Evolutionary conservation across 2,797 vertebrate genomes (phyloP), one percentile per base, ranked within the genome.

Genomic region (Intellagama lesueurii): DNA sequence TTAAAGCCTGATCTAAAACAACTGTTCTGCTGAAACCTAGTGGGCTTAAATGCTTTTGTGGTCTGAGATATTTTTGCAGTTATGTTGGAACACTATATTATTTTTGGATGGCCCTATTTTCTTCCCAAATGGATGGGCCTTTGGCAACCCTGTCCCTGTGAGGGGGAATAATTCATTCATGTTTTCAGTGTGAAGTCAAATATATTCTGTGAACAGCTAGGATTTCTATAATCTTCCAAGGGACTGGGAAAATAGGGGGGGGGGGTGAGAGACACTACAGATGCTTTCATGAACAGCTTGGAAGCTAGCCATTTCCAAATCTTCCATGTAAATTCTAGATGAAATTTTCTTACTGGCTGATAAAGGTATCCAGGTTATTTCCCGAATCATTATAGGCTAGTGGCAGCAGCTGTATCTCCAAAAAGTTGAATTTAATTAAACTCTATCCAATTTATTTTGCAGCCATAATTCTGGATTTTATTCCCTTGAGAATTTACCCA

Each of bases 361-460:
- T 73, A 14, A 56, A 56, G 5, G 7, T 66, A 49, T 88, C 64
- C 92, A 91, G 35, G 83, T 66, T 81, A 85, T 49, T 82, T 92
- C 76, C 24, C 0, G 81, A 91, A 91, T 76, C 17, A 85, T 22
- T 87, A 35, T 70, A 73, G 44, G 12, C 47, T 87, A 35, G 19
- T 78, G 84, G 56, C n/a, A 87, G 81, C 73, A 26, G n/a, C 72
- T 93, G 91, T 44, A 8, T 90, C 90, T 92, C 69, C 16, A 84
- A 7, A 76, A 60, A 22, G 19, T 47, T 56, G 44, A 92, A 89
- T 93, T 82, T 92, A 80, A 89, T 70, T 91, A 60, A 91, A 68
- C 11, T 91, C 44, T 35, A 73, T 83, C 24, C 40, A 88, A 7
- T 44, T 93, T 91, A 76, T 76, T 69, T 47, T 26, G 93, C 88